Evolutionary conservation across 2,113 vertebrate genomes (phyloP), one percentile per base, ranked within the genome.

Genomic region (Cyanoliseus patagonus): DNA sequence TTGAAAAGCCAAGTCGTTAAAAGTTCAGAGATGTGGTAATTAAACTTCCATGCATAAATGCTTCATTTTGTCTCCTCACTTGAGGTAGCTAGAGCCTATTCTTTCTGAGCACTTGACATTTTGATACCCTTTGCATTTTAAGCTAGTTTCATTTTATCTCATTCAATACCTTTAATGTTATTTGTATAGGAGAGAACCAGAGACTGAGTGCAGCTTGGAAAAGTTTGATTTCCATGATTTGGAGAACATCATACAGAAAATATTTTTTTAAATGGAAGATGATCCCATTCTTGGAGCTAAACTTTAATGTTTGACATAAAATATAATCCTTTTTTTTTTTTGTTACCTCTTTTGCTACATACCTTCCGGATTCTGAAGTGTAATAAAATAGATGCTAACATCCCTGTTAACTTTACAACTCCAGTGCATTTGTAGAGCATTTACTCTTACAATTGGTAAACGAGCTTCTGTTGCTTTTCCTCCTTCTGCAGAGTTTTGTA

Each of bases 61-160:
- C 62, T 91, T 85, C 51, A 35, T 85, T 95, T 83, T 74, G 6
- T 51, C 52, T 92, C 52, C 55, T 7, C 37, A 81, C 74, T 84
- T 82, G 77, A 95, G 64, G 27, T 51, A 64, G 22, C n/a, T 86
- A n/a, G 46, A 80, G 83, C 46, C 68, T 88, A 76, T 70, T 90
- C 46, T 63, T 83, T 93, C 80, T 67, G 31, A 95, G 20, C 46
- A 86, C 80, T 93, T 94, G 94, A 96, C 90, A 92, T 95, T 95
- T 95, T 80, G 75, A 73, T 94, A 93, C 85, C 67, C 53, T 88
- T 93, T 94, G 53, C 39, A 49, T 90, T 93, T 93, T 70, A 83
- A 92, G 37, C 53, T 73, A 63, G 25, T 83, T 93, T 78, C 18
- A 75, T 69, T 93, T 81, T 63, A 74, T 70, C 51, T 78, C 9